Base-by-base conservation (phyloP, 1,140 invertebrate genomes). In the Vollenhovia emeryi region DNA sequence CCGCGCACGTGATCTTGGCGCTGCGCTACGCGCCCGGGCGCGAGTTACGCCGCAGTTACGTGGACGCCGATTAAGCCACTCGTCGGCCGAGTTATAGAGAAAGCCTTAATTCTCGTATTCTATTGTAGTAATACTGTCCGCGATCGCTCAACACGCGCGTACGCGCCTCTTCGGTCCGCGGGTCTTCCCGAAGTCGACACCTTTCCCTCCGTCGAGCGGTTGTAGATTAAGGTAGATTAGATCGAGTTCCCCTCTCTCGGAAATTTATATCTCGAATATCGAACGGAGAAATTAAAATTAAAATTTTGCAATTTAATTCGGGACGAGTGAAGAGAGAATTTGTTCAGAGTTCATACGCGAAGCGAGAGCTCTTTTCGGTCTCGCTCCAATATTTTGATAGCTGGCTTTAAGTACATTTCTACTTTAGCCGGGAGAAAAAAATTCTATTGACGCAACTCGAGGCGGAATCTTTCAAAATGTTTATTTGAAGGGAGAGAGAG, bases 1-100 rank as follows among this genome's bases (percentile, higher is more conserved):
- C 27, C 24, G 33, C 84, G 87, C 87, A 87, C 86, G 89, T 91
- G 90, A 91, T 89, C 90, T 91, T 90, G 88, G 80, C 79, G 33
- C n/a, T n/a, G n/a, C n/a, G n/a, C n/a, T 57, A 24, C 74, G 73
- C 80, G 80, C 55, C 5, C 88, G 50, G 71, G 21, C 57, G 80
- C 78, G 74, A 48, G 87, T 91, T 91, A 91, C 84, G 84, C 87
- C 80, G 59, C 59, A 48, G 86, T 91, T 91, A 91, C 90, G 88
- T 91, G 86, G 59, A 74, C 62, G 74, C 21, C 75, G 78, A 73
- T 64, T 76, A 89, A 69, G 60, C 55, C 48, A 66, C 52, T 84
- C 60, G 48, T 43, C 74, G 52, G 18, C 15, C 75, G 60, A 66
- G n/a, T n/a, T n/a, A 66, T 27, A 52, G 33, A 82, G 27, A 71